These are phyloP conservation scores for Paradisaea rubra DNA, from an alignment of 2,113 vertebrate genomes.

Conservation along the genomic window DNA sequence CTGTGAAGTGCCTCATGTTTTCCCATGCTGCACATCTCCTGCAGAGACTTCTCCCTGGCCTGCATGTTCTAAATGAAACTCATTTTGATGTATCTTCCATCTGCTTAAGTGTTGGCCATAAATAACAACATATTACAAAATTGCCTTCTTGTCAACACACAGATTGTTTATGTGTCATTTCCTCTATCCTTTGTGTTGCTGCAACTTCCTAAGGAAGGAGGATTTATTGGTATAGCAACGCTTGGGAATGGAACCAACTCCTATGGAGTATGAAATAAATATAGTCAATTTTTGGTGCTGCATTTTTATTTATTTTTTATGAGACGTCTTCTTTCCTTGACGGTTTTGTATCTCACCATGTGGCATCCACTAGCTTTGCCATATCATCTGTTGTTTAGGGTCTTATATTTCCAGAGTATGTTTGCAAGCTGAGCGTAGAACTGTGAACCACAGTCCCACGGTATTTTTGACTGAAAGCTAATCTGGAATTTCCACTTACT, in stretches of 20 bases:
- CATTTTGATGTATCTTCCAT: constrained; percentile 38
- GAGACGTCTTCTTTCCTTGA: constrained; percentile 31
- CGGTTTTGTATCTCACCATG: constrained; percentile 31
- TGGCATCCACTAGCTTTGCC: constrained; percentile 38
- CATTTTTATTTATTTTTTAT: constrained; percentile 36
- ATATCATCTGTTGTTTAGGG: constrained; percentile 58
- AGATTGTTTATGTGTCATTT: constrained; percentile 56
- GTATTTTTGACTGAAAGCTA: constrained; percentile 4
- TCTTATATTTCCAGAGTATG: constrained; percentile 40
- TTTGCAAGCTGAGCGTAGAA: constrained; percentile 46
- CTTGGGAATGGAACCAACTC: constrained; percentile 39
- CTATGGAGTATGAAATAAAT: constrained; percentile 39
- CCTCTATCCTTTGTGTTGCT: constrained; percentile 29
- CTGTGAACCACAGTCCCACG: constrained; percentile 29
- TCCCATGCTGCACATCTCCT: not conserved
- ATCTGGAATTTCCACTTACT: not conserved
- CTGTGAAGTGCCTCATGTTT: not conserved
- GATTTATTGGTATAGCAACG: constrained; percentile 53
- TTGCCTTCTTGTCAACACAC: constrained; percentile 39
- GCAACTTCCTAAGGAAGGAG: constrained; percentile 20
- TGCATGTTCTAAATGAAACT: constrained; percentile 1
- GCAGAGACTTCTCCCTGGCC: not conserved
- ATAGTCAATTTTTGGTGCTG: constrained; percentile 27
- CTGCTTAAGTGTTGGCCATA: constrained; percentile 40
- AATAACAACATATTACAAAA: constrained; percentile 48